Conservation (phyloP, 2,797 vertebrate genomes). For the Enoplosus armatus region DNA sequence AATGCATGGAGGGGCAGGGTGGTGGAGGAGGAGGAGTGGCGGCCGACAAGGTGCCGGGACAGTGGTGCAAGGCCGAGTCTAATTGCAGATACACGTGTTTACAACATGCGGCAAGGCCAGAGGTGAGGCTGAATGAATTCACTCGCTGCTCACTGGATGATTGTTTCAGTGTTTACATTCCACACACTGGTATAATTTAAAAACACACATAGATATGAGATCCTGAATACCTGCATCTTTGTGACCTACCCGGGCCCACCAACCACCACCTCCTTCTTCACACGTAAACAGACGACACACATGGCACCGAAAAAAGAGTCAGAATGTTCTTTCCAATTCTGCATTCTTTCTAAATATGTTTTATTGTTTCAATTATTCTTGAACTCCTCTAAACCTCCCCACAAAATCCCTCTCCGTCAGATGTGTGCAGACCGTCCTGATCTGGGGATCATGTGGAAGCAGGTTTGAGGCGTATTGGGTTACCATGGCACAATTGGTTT, state of each 20-base stretch:
- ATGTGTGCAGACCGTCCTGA: not conserved
- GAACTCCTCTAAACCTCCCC: conserved; percentile 2
- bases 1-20: not conserved
- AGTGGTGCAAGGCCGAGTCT: conserved; percentile 21
- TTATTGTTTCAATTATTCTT: conserved; percentile 32
- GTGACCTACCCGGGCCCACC: too few species aligned
- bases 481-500: conserved; percentile 2
- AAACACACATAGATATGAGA: not conserved
- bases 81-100: not conserved
- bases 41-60: conserved; percentile 4
- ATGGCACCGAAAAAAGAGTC: not conserved
- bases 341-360: conserved; percentile 28
- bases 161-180: not conserved
- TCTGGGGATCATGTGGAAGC: conserved; percentile 19
- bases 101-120: conserved; percentile 3
- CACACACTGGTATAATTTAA: not conserved
- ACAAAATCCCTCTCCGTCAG: conserved; percentile 9
- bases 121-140: conserved; percentile 48
- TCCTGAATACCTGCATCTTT: not conserved
- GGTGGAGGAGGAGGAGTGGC: not conserved
- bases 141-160: not conserved
- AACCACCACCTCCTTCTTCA: not conserved
- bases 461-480: not conserved
- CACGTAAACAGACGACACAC: too few species aligned
- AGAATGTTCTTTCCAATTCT: not conserved